Evolutionary conservation across 2,113 vertebrate species (phyloP).

Genomic region (Gymnobelideus leadbeateri): DNA sequence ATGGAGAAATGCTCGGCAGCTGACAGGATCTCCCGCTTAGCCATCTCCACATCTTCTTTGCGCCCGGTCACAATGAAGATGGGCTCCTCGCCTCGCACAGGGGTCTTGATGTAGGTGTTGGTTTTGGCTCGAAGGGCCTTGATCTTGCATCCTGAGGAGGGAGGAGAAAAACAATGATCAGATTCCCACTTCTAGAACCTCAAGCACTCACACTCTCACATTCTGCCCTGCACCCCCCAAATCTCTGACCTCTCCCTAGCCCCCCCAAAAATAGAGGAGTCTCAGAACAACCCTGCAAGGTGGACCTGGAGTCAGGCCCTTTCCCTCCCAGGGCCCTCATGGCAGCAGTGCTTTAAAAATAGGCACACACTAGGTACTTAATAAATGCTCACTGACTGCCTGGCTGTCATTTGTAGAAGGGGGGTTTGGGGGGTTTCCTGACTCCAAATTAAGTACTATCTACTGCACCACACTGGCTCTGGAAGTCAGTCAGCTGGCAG

Average conservation of each 20-base stretch:
- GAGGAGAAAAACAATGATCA: neutral
- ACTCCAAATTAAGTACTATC: too few species aligned
- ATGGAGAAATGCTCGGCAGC: constrained; percentile 98
- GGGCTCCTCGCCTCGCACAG: constrained; percentile 94
- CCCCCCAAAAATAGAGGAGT: neutral
- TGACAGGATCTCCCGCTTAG: constrained; percentile 95
- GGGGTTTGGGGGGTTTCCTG: too few species aligned
- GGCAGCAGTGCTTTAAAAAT: neutral
- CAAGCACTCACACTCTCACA: rapidly evolving
- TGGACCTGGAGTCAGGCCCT: too few species aligned
- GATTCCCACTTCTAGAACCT: neutral
- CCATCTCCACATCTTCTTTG: constrained; percentile 98
- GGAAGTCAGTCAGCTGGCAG: too few species aligned
- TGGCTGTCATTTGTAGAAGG: neutral
- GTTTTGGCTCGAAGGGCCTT: constrained; percentile 98
- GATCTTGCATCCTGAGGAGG: constrained; percentile 94
- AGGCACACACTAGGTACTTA: neutral
- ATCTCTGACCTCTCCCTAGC: neutral
- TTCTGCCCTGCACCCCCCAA: neutral
- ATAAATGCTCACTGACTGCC: neutral
- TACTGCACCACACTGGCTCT: too few species aligned
- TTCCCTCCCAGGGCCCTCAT: neutral
- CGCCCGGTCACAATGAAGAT: constrained; percentile 97
- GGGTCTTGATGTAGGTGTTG: constrained; percentile 98
- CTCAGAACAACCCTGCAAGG: neutral